Evolutionary conservation across 2,797 vertebrate genomes (phyloP).

Genomic region (Poeciliopsis infans): DNA sequence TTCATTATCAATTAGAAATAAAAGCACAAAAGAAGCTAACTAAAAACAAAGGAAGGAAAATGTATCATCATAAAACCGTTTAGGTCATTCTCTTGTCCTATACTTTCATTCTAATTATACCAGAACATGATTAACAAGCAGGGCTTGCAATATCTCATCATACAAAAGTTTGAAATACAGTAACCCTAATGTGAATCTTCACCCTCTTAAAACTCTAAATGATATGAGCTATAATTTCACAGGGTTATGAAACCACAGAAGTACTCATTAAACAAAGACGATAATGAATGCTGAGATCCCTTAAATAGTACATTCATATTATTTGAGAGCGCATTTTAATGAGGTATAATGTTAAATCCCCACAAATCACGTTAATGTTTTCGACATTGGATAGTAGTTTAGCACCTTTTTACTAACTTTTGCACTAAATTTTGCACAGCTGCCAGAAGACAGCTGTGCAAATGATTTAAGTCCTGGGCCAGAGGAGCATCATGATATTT

Average conservation of each 20-base stretch:
- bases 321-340: conserved; percentile 8
- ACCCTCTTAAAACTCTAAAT: background rate
- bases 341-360: background rate
- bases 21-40: background rate
- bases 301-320: background rate
- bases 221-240: conserved; percentile 7
- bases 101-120: background rate
- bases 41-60: conserved; percentile 1
- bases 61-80: background rate
- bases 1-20: background rate
- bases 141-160: background rate
- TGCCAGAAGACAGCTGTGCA: conserved; percentile 34
- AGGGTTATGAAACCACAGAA: background rate
- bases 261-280: background rate
- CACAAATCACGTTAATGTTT: conserved; percentile 9
- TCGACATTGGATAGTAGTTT: conserved; percentile 16
- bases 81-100: background rate
- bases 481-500: conserved; percentile 28
- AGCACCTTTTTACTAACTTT: conserved; percentile 16
- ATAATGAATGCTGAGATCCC: background rate
- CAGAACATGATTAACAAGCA: background rate
- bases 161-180: background rate
- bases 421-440: conserved; percentile 4
- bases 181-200: background rate
- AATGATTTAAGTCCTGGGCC: conserved; percentile 51